phyloP scores from a whole-genome alignment of 2,888 invertebrate species.

The Periphyllus acericola region DNA sequence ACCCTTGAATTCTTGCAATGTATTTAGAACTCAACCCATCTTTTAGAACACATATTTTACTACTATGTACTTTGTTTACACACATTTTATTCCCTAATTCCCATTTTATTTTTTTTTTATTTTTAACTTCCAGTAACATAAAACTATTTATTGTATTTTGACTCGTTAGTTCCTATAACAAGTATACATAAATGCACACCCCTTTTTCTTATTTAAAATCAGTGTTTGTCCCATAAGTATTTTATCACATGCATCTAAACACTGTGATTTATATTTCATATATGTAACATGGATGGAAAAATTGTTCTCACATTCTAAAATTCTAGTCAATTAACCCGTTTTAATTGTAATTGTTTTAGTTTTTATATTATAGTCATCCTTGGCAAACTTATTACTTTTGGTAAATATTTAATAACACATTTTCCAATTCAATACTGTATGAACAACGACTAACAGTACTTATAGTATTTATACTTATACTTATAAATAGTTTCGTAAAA shows the following conservation, averaged over 20 bases:
- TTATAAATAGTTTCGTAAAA: neutral
- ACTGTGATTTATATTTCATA: neutral
- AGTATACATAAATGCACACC: neutral
- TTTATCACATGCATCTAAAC: neutral
- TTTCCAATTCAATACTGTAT: neutral
- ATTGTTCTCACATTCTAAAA: neutral
- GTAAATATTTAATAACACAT: neutral
- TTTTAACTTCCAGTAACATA: neutral
- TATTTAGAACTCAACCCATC: neutral
- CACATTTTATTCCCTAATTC: neutral
- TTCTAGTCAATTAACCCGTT: conserved; percentile 44
- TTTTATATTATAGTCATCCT: neutral
- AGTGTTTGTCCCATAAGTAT: neutral
- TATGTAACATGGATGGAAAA: neutral
- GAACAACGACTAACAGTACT: conserved; percentile 13
- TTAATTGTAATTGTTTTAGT: conserved; percentile 16
- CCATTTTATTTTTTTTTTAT: neutral
- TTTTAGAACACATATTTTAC: neutral
- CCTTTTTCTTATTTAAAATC: neutral
- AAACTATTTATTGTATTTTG: neutral
- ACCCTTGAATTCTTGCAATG: neutral
- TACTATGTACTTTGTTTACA: neutral
- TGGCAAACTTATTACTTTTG: neutral
- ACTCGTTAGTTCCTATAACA: conserved; percentile 3
- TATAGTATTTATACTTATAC: neutral